Evolutionary conservation across 2,797 vertebrate species (phyloP), one percentile per base, ranked within the genome.

Genomic region (Triplophysa yarkandensis): DNA sequence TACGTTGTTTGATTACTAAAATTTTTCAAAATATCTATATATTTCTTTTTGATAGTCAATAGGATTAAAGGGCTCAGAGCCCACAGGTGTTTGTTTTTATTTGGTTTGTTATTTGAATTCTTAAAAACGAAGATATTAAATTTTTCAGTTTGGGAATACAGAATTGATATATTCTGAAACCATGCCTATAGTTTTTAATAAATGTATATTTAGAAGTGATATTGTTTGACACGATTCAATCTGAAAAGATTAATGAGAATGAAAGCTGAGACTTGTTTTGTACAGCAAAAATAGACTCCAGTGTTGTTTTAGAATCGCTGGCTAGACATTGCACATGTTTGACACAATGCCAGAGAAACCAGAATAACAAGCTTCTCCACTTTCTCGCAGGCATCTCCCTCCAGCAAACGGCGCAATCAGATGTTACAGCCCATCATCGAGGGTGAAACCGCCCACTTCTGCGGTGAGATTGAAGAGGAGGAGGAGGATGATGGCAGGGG

Each of bases 401-500:
- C 97, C 60, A 96, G 94, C 65, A 98, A 98, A 86, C 93, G 97
- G 76, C 90, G 96, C n/a, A 93, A 85, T 83, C 95, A 98, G 83
- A 95, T 91, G 86, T 90, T 98, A 75, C 96, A 98, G 85, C 97
- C 97, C 79, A 98, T 98, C 87, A 98, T 98, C 30, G 97, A 98
- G 88, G 97, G 97, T 1, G 96, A 98, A 92, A 98, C 97, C 0
- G 92, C 97, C 66, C 96, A 98, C 83, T 98, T 98, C 85, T 98
- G 96, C 88, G 97, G 97, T 81, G 96, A 98, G 89, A 96, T 98
- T 81, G 93, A 96, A 91, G 97, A 97, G 73, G 91, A 92, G 3
- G 92, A 91, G 50, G 90, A 92, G 58, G 90, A 91, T 0, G 74
- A 81, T 14, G 79, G 77, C 2, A 78, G 68, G 90, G 95, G 95